Conservation (phyloP, 1,140 invertebrate species). For the Heliconius himera region DNA sequence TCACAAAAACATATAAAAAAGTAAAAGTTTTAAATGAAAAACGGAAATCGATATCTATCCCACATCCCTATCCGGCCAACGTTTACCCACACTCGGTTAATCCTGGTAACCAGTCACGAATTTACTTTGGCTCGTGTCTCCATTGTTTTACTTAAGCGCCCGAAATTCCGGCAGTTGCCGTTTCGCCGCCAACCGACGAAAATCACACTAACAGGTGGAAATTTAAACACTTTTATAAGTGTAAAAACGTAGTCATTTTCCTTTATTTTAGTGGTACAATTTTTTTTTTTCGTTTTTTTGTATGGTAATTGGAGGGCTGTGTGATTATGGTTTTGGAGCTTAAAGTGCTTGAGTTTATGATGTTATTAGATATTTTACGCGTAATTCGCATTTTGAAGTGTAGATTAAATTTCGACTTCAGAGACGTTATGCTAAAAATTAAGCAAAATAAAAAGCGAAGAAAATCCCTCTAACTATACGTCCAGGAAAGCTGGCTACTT, state of each 20-base stretch:
- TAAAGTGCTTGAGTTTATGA: not conserved
- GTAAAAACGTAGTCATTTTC: conserved; percentile 10
- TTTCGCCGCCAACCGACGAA: conserved; percentile 24
- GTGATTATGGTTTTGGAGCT: not conserved
- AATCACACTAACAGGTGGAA: conserved; percentile 25
- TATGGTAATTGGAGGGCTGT: not conserved
- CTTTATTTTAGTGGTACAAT: not conserved
- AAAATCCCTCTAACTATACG: too few species aligned
- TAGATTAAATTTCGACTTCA: too few species aligned
- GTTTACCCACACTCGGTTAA: conserved; percentile 39
- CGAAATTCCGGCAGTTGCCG: conserved; percentile 31
- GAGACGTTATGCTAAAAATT: too few species aligned
- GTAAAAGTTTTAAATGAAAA: not conserved
- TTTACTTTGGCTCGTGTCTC: conserved; percentile 36
- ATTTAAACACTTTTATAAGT: conserved; percentile 1
- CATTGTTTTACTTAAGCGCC: conserved; percentile 38
- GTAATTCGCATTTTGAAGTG: too few species aligned
- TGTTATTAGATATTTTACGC: too few species aligned
- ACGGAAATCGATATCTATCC: not conserved
- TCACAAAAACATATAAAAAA: not conserved
- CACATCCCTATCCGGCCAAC: conserved; percentile 34
- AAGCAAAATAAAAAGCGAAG: too few species aligned
- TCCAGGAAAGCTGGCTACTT: too few species aligned
- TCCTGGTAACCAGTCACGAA: conserved; percentile 35
- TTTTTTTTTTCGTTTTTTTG: not conserved